These are phyloP conservation scores for Bambusicola thoracicus DNA, from an alignment of 2,113 vertebrate genomes.

Conservation along the genomic window DNA sequence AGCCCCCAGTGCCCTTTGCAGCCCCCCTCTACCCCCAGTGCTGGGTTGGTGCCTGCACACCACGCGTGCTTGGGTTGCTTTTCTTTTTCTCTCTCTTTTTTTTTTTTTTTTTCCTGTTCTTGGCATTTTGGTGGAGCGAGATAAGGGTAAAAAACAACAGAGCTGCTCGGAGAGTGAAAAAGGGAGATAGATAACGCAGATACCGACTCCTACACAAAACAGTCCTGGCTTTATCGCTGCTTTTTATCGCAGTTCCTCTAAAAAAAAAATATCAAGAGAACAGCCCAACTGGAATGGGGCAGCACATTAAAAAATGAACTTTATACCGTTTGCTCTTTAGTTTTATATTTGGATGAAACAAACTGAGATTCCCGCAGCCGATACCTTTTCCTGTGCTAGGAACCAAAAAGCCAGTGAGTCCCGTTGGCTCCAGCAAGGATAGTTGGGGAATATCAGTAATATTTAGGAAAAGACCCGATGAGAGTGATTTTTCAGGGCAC, in stretches of 20 bases:
- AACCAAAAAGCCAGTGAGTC: background rate
- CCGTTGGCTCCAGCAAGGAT: background rate
- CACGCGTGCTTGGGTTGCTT: conserved; percentile 62
- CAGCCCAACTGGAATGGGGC: conserved; percentile 82
- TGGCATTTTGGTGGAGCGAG: conserved; percentile 95
- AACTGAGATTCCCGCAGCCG: conserved; percentile 1
- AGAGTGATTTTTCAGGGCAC: background rate
- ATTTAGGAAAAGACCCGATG: background rate
- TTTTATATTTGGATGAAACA: conserved; percentile 76
- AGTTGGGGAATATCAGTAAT: background rate
- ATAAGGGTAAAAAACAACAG: conserved; percentile 96
- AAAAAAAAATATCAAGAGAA: conserved; percentile 68
- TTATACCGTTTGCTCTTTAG: conserved; percentile 76
- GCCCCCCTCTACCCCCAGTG: background rate
- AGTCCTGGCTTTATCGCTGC: conserved; percentile 89
- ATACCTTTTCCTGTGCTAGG: conserved; percentile 15
- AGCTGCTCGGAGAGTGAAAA: conserved; percentile 91
- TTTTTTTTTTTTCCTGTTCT: conserved; percentile 91
- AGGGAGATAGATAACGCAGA: conserved; percentile 96
- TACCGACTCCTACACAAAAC: conserved; percentile 96
- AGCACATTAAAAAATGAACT: conserved; percentile 81
- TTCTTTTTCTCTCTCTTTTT: conserved; percentile 79
- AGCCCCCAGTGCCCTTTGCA: background rate
- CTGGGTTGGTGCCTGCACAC: conserved; percentile 36
- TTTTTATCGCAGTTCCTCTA: conserved; percentile 90